Base-by-base conservation (phyloP, 1,140 invertebrate species). In the Lepidurus packardi region DNA sequence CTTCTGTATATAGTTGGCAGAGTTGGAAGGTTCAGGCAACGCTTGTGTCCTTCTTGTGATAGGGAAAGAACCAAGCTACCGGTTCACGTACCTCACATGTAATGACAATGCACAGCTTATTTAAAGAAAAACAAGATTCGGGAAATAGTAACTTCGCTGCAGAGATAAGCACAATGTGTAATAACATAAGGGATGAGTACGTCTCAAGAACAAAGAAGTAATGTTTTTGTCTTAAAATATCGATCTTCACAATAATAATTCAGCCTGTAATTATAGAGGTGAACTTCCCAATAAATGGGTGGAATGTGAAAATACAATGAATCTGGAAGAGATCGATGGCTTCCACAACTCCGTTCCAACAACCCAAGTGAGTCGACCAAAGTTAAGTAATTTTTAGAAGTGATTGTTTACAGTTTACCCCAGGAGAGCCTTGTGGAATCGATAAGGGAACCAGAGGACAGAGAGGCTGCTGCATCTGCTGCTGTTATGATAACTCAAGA, bases 281-380 rank as follows among this genome's bases (percentile, higher is more conserved):
- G 45, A 47, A 47, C 45, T 47, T 47, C 45, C 45, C 45, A 47
- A 47, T 47, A 47, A 47, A 47, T 47, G 45, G 45, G 45, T 47
- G 45, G 45, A 47, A 47, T 47, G 45, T 47, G 45, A 47, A 47
- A 47, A 47, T 47, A 47, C 16, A 16, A 47, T 47, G 45, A 47
- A 47, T 47, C 45, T 47, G 45, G 45, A 47, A 47, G 45, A 47
- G 45, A 47, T 47, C 45, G 45, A 47, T 47, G 45, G 45, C 45
- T 47, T 47, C 45, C 45, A 47, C 9, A 47, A 47, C 45, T 47
- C 45, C 9, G 45, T 47, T 47, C 45, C 45, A 16, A 47, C 45
- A 47, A 47, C 45, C 45, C 45, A 47, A 47, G 45, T 47, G 45
- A 47, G 45, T 47, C 45, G 45, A 47, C 45, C 45, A 47, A 47